Percentiles rank a stretch among this genome's conserved stretches.
These are phyloP conservation scores for Enteromius argenteus DNA, from an alignment of 2,797 vertebrate genomes.

Conservation along the genomic window DNA sequence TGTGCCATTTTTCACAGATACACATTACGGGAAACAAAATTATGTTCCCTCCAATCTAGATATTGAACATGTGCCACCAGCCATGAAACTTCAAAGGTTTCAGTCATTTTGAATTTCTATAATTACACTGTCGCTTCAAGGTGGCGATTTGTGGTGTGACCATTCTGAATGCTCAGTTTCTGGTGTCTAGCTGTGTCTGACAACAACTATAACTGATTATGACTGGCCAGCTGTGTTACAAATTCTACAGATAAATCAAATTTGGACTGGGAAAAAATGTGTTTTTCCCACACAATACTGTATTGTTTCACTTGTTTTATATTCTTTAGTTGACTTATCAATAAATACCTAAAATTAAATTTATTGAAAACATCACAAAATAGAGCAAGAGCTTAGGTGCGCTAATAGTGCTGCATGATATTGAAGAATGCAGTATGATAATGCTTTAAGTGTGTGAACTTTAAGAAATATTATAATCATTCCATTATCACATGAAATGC, in stretches of 20 bases:
- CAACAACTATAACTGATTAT: slow-evolving; percentile 3
- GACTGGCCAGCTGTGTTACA: not conserved
- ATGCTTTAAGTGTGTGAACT: not conserved
- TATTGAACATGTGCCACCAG: slow-evolving; percentile 28
- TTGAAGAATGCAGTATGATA: not conserved
- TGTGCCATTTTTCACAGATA: slow-evolving; percentile 33
- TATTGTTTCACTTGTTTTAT: not conserved
- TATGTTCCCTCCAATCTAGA: not conserved
- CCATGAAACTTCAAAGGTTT: slow-evolving; percentile 49
- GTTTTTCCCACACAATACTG: not conserved
- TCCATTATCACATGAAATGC: not conserved
- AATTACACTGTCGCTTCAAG: slow-evolving; percentile 36
- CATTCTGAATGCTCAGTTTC: slow-evolving; percentile 18
- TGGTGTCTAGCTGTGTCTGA: not conserved
- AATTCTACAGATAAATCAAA: not conserved
- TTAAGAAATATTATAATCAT: not conserved
- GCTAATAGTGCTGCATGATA: not conserved
- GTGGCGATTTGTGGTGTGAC: slow-evolving; percentile 44
- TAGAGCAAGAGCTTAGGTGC: not conserved
- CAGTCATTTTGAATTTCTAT: slow-evolving; percentile 37
- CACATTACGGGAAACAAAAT: slow-evolving; percentile 3
- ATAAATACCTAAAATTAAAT: slow-evolving; percentile 2
- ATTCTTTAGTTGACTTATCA: not conserved
- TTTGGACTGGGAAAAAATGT: not conserved
- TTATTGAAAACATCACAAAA: not conserved